Base-by-base conservation (phyloP, 2,888 invertebrate species). In the Scaptomyza cyrtandrae region DNA sequence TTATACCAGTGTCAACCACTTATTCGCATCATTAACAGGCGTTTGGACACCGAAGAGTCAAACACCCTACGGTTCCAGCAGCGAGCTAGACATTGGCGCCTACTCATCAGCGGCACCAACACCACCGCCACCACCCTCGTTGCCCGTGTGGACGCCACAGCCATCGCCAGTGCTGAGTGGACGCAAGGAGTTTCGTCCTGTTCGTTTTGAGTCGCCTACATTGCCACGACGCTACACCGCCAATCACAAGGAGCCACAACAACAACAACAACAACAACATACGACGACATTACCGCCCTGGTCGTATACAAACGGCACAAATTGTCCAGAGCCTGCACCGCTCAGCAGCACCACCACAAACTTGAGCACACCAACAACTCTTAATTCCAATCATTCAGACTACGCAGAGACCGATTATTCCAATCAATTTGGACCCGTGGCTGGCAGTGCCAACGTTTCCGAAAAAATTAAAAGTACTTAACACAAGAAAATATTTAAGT, bases 141-240 rank as follows among this genome's bases (percentile, higher is more conserved):
- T 94, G 49, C 95, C 96, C 19, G 93, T 97, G 78, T 97, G 97
- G 97, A 95, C 95, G 31, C 97, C 97, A 11, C 94, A 94, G 81
- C 94, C 96, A 37, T 96, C 96, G 88, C 97, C 97, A 56, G 92
- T 94, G 2, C 16, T 82, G 31, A 80, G 82, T 44, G 95, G 95
- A 78, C 94, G 96, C 80, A 97, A 96, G 92, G 94, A 95, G 90
- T 97, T 97, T 93, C 94, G 96, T 71, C 96, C 97, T 6, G 95
- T 97, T 50, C 95, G 93, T 82, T 96, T 96, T 84, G 95, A 95
- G 86, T 95, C 95, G 57, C 95, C 95, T 50, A 93, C 93, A 57
- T 91, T 95, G 76, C 92, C 93, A 58, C 93, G 95, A 50, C 89
- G 89, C 72, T 91, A 90, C 78, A 86, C 90, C 44, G 75, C 80